Base-by-base conservation (phyloP, 2,888 invertebrate species). In the Coelinius sp. region DNA sequence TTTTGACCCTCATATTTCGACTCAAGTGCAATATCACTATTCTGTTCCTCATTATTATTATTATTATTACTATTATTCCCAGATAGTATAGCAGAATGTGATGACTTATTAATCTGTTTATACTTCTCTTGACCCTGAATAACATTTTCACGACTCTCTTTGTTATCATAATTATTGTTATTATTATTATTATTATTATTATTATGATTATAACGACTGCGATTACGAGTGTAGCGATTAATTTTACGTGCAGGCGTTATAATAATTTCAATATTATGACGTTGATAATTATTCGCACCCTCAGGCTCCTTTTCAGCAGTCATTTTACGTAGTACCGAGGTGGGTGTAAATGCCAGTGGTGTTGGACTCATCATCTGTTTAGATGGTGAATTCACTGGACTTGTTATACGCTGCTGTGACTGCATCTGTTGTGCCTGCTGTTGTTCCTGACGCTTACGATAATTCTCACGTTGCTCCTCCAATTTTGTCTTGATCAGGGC, bases 271-370 rank as follows among this genome's bases (percentile, higher is more conserved):
- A 84, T 77, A 49, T 49, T 49, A 77, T 84, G 79, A 66, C 78
- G 78, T 77, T 80, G 78, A 65, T 77, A 81, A 72, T 79, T 77
- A 79, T 84, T 84, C 87, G 85, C 87, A 87, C 87, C 90, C 84
- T 92, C 92, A 22, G 90, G 90, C 79, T 95, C 95, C 85, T 95
- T 95, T 81, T 96, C 96, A 1, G 96, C 96, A 5, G 96, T 97
- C 96, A 97, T 96, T 89, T 97, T 97, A 75, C 97, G 92, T 83
- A 97, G 90, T 75, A 97, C 97, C 75, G 97, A 96, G 31, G 97
- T 97, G 73, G 97, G 97, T 0, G 97, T 97, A 89, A 97, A 97
- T 22, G 96, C 94, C 80, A 95, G 91, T 12, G 94, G 94, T 27
- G 92, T 92, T 10, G 92, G 92, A 17, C 92, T 92, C 68, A 90